Base-by-base conservation (phyloP, 64 coral and sea anemone species). In the Stichodactyla mertensii region DNA sequence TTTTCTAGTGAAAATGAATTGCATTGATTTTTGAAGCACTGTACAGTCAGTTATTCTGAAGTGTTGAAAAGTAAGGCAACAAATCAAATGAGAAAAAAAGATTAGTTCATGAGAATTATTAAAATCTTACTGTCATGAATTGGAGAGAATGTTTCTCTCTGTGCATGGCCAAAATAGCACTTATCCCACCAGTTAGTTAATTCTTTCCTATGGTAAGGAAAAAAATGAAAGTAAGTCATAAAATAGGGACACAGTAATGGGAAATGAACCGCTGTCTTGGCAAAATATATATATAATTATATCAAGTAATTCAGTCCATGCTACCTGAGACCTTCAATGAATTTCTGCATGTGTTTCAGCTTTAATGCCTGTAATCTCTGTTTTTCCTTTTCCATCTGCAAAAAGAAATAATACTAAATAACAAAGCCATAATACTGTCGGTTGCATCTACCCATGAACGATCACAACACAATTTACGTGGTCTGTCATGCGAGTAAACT, bases 251-350 rank as follows among this genome's bases (percentile, higher is more conserved):
- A 10, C 57, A 59, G 15, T 12, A 59, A 10, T 59, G 15, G 57
- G 57, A 59, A 59, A 59, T 12, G 9, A 59, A 4, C 15, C 57
- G 5, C 9, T 12, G 57, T 59, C 15, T 16, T 59, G 9, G 1
- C 4, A 12, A 59, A 59, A 59, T 10, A 0, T 59, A 59, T 61
- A 16, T 61, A 61, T 16, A 52, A 59, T 23, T 16, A 66, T 53
- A 71, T 54, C 11, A 11, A 82, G 2, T 14, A 45, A 57, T 56
- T 8, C 6, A 52, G 18, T 18, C 11, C 7, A 1, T 0, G 4
- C 10, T 89, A 99, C 97, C 97, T 87, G 54, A 94, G 61, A n/a
- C 97, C 97, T 22, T 95, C 93, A 69, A 99, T 95, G 66, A 99
- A 99, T 81, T 99, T 99, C 52, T 95, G 93, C 61, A 99, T 90